Conservation (phyloP, 2,888 invertebrate species). For the Nycteola revayana region DNA sequence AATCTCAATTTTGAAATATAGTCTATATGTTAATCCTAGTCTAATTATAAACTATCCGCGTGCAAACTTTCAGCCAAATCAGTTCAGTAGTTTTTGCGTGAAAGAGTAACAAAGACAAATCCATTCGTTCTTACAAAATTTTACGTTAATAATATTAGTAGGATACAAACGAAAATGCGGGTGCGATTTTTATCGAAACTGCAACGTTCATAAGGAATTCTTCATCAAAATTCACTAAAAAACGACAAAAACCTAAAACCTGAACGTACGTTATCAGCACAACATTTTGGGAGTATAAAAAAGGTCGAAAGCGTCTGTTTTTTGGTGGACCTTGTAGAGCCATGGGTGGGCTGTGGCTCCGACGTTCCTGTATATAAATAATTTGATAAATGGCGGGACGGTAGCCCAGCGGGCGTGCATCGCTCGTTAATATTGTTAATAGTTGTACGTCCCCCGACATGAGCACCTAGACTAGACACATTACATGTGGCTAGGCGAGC, state of each 20-base stretch:
- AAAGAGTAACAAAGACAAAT: no score
- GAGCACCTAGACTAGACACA: conserved; percentile 17
- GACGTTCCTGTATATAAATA: conserved; percentile 54
- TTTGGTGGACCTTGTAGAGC: conserved; percentile 41
- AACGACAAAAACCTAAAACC: conserved; percentile 13
- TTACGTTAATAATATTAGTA: no score
- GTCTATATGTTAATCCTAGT: no score
- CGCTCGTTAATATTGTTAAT: conserved; percentile 57
- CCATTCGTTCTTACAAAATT: no score
- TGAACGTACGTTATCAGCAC: conserved; percentile 21
- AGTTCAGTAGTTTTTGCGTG: no score
- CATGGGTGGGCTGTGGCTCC: conserved; percentile 47
- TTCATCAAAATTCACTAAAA: conserved; percentile 1
- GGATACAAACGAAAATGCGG: no score
- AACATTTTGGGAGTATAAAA: conserved; percentile 15
- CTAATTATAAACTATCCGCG: no score
- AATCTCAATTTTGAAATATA: no score
- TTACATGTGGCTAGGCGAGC: no score
- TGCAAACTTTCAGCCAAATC: no score
- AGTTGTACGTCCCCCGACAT: conserved; percentile 37
- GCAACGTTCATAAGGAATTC: no score
- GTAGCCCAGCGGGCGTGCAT: conserved; percentile 60
- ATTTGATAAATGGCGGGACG: conserved; percentile 66
- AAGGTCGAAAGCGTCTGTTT: conserved; percentile 27
- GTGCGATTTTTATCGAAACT: no score